A percentile compares a stretch with the other conserved stretches of the same genome.
Conservation (phyloP, 2,888 invertebrate genomes). For the Tineola bisselliella region DNA sequence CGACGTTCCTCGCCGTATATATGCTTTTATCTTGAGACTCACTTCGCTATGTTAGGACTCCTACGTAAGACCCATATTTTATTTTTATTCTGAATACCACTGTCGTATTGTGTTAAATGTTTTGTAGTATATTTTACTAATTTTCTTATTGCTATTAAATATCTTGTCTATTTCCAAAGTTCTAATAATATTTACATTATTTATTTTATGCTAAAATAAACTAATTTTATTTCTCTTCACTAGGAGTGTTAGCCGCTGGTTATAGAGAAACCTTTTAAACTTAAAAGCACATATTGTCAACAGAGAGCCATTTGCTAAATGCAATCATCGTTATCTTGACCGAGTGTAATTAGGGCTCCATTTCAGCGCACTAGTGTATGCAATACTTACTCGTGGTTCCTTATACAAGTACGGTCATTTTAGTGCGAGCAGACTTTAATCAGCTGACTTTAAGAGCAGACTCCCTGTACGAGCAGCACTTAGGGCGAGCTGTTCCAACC, state of each 20-base stretch:
- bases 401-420: conserved; percentile 9
- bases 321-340: not conserved
- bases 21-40: not conserved
- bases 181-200: no score
- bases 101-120: not conserved
- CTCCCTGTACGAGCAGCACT: conserved; percentile 12
- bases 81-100: not conserved
- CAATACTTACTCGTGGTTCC: not conserved
- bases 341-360: not conserved
- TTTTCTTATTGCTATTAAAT: no score
- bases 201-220: no score
- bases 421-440: conserved; percentile 30
- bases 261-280: not conserved
- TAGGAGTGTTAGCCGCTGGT: not conserved
- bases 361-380: not conserved
- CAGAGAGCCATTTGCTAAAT: not conserved
- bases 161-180: no score
- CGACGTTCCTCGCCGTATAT: conserved; percentile 24
- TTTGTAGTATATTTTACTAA: not conserved
- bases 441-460: conserved; percentile 30
- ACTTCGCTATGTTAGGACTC: conserved; percentile 1
- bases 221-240: no score
- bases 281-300: not conserved
- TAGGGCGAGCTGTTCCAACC: conserved; percentile 25
- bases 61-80: not conserved